Evolutionary conservation across 2,888 invertebrate species (phyloP), one percentile per base, ranked within the genome.

Genomic region (Notodonta ziczac): DNA sequence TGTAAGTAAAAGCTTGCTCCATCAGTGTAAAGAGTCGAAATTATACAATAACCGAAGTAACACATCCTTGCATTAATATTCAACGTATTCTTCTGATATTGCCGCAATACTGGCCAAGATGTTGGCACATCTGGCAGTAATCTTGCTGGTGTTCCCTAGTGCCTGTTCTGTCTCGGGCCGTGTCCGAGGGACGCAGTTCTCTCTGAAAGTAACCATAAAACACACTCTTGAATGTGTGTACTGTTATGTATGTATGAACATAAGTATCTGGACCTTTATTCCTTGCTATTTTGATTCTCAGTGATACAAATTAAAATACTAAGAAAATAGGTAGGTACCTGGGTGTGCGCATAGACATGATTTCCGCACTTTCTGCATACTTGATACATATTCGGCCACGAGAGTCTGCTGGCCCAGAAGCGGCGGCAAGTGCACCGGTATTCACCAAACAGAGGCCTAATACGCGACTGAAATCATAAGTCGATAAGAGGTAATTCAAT

Each of bases 121-220:
- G 63, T 46, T 67, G 66, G 59, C 87, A 87, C 77, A 72, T 85
- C 64, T 85, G 76, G 53, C 87, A 87, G 13, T 81, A 68, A 0
- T 85, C 72, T 56, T 65, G 62, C 5, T 65, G 75, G 61, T 87
- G 87, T 44, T 79, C 77, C 51, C 69, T 57, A 12, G 4, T 39
- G 9, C 72, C 66, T 5, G 71, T 66, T 4, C 60, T 39, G n/a
- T 61, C 57, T 5, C 59, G 44, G 4, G 60, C 58, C 14, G 65
- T 63, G 59, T 87, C 85, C 6, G 74, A 64, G 10, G 73, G 58
- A 14, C 62, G 69, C 51, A 84, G 60, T 42, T 73, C 69, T 73
- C 85, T 82, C 85, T 84, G 76, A 52, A 81, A 78, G 54, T 46
- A 65, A 6, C 13, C 6, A 48, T n/a, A 35, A 35, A 35, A 35